Conservation (phyloP, 2,113 vertebrate species). For the Myotis lucifugus region DNA sequence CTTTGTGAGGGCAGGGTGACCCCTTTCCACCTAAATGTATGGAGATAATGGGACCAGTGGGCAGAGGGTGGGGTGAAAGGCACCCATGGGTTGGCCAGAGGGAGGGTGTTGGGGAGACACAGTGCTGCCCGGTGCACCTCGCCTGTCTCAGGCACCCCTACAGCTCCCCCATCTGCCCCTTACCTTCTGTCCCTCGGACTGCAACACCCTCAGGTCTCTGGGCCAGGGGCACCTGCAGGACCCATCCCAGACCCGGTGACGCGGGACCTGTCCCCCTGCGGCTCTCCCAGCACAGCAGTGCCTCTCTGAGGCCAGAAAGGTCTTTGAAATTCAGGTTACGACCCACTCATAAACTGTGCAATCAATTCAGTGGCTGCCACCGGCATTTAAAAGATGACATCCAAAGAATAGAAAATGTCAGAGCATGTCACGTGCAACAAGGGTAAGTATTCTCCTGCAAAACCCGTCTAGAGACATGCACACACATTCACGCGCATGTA, state of each 20-base stretch:
- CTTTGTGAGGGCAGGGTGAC: background rate
- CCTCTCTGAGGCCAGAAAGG: background rate
- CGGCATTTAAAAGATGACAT: background rate
- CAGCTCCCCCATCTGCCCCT: background rate
- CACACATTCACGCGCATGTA: background rate
- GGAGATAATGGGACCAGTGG: too few species aligned
- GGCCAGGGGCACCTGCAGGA: background rate
- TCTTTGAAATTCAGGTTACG: background rate
- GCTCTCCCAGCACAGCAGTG: background rate
- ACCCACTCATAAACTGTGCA: background rate
- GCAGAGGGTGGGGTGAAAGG: background rate
- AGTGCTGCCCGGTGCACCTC: accelerated
- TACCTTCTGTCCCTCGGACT: background rate
- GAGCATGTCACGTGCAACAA: background rate
- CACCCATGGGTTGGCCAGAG: background rate
- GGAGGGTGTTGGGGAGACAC: background rate
- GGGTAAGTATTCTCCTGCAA: background rate
- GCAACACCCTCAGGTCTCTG: background rate
- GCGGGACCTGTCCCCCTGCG: too few species aligned
- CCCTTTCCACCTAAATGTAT: background rate
- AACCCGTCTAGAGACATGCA: background rate
- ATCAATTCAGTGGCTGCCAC: background rate
- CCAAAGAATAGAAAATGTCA: background rate
- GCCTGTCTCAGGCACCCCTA: background rate
- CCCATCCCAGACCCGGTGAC: background rate